phyloP scores from a whole-genome alignment of 2,113 vertebrate species.

The Grus americana region DNA sequence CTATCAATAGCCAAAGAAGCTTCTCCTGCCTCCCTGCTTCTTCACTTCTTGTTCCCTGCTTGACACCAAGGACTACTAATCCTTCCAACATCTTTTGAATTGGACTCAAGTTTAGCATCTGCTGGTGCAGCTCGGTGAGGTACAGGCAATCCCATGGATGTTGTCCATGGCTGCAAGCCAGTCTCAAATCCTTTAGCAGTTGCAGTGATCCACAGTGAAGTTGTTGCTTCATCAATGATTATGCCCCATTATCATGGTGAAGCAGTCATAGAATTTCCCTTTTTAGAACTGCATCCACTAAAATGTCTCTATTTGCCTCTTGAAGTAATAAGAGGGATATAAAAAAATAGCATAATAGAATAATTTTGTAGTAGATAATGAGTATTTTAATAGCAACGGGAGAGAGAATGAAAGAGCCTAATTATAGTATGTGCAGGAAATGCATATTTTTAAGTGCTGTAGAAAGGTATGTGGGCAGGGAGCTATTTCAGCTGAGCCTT shows the following conservation, averaged over 20 bases:
- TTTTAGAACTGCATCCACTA: background rate
- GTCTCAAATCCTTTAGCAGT: background rate
- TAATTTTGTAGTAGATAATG: constrained; percentile 36
- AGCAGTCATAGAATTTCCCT: constrained; percentile 11
- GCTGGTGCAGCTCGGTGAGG: background rate
- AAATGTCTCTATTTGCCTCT: background rate
- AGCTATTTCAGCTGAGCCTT: constrained; percentile 33
- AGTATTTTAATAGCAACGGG: background rate
- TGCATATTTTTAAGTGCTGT: constrained; percentile 10
- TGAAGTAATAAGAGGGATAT: background rate
- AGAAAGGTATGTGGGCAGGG: constrained; percentile 49
- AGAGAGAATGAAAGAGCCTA: constrained; percentile 29
- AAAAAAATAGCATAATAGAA: background rate
- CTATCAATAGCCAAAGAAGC: background rate
- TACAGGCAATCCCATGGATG: background rate
- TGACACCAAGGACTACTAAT: background rate
- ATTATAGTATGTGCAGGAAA: constrained; percentile 47
- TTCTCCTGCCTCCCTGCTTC: background rate
- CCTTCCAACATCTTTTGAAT: background rate
- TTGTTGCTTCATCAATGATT: background rate
- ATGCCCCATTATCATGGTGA: background rate
- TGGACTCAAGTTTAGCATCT: background rate
- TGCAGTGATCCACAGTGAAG: background rate
- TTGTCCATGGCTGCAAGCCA: background rate
- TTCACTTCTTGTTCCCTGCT: background rate